Evolutionary conservation across 1,140 invertebrate genomes (phyloP).

Genomic region (Pristionchus pacificus): DNA sequence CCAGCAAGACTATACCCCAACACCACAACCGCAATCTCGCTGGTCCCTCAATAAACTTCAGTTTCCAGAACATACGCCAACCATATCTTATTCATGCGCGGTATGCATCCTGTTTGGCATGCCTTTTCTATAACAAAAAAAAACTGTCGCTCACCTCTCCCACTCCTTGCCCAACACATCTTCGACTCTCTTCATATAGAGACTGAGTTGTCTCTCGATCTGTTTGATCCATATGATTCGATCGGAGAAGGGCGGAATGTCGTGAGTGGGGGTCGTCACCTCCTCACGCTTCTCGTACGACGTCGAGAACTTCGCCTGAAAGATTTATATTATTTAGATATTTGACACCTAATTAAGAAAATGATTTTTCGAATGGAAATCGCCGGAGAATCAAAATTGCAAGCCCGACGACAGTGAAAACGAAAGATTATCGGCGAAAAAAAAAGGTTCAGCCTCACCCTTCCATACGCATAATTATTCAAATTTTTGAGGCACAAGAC

Average conservation of each 20-base stretch:
- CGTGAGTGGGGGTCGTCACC: constrained; percentile 80
- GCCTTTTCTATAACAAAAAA: too few relatives aligned
- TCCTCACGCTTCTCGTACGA: constrained; percentile 65
- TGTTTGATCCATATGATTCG: constrained; percentile 97
- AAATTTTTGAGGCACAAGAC: too few relatives aligned
- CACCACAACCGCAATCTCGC: background rate
- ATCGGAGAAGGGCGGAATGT: constrained; percentile 90
- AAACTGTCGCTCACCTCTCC: constrained; percentile 77
- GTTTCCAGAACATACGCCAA: too few relatives aligned
- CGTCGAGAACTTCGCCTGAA: constrained; percentile 28
- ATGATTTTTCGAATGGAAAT: background rate
- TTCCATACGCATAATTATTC: too few relatives aligned
- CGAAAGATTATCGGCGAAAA: too few relatives aligned
- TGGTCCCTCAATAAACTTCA: too few relatives aligned
- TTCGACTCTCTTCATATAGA: constrained; percentile 90
- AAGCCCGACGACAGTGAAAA: too few relatives aligned
- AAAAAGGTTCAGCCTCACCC: too few relatives aligned
- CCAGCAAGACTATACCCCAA: background rate
- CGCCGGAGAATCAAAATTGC: too few relatives aligned
- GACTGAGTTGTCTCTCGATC: constrained; percentile 94
- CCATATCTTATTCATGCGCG: too few relatives aligned
- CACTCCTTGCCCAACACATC: constrained; percentile 94
- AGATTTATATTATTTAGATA: background rate
- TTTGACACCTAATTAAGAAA: too few relatives aligned
- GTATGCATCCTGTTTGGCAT: too few relatives aligned